phyloP scores from a whole-genome alignment of 2,797 vertebrate species.

The Oryzias sinensis region DNA sequence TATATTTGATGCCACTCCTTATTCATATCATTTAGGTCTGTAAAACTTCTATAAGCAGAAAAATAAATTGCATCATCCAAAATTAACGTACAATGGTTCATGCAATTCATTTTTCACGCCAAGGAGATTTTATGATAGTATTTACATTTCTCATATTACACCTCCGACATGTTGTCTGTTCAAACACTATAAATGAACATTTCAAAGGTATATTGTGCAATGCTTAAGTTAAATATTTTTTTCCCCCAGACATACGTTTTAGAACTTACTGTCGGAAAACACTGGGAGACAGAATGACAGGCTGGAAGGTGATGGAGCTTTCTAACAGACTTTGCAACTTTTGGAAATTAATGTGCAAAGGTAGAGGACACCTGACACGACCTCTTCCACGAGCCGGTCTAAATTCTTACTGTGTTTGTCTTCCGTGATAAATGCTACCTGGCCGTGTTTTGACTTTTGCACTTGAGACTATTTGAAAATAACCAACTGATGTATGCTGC shows the following conservation, averaged over 20 bases:
- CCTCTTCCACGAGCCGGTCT: slow-evolving; percentile 15
- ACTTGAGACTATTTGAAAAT: slow-evolving; percentile 51
- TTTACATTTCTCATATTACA: too few species aligned
- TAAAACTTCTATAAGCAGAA: too few species aligned
- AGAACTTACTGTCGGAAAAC: neutral
- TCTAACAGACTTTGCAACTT: slow-evolving; percentile 1
- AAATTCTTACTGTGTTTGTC: slow-evolving; percentile 38
- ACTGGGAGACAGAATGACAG: slow-evolving; percentile 6
- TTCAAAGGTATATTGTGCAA: too few species aligned
- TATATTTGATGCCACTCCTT: too few species aligned
- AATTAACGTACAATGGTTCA: neutral
- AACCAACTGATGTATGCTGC: slow-evolving; percentile 21
- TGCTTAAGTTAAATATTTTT: too few species aligned
- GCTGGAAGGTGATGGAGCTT: neutral
- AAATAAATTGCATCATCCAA: neutral
- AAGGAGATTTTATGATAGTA: too few species aligned
- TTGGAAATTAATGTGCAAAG: slow-evolving; percentile 13
- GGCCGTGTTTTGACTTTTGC: slow-evolving; percentile 44
- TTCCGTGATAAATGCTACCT: slow-evolving; percentile 42
- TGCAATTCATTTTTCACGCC: too few species aligned
- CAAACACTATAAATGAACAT: too few species aligned
- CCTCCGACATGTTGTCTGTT: too few species aligned
- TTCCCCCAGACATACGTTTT: too few species aligned
- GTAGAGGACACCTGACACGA: slow-evolving; percentile 27
- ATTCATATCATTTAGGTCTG: too few species aligned